A percentile compares a stretch with the other conserved stretches of the same genome.
These are phyloP conservation scores for Cydia pomonella DNA, from an alignment of 1,140 invertebrate genomes.

Conservation along the genomic window DNA sequence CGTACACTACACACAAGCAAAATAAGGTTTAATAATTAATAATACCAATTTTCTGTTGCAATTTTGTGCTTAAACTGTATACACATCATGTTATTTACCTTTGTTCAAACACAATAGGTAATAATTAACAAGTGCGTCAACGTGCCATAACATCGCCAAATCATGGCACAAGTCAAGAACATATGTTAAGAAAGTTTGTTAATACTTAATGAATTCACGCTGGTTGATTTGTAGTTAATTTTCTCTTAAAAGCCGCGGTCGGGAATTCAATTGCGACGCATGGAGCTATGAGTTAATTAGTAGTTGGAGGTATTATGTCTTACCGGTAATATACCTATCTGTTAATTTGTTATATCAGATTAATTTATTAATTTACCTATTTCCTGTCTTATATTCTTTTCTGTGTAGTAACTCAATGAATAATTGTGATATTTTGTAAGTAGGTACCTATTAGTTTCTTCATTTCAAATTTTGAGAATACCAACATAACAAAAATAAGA, in stretches of 20 bases:
- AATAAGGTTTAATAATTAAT: no score
- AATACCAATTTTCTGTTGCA: no score
- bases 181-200: slow-evolving; percentile 76
- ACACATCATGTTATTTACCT: background rate
- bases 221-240: slow-evolving; percentile 77
- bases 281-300: slow-evolving; percentile 36
- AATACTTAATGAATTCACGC: slow-evolving; percentile 73
- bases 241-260: slow-evolving; percentile 56
- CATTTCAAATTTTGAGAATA: no score
- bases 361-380: no score
- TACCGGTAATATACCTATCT: background rate
- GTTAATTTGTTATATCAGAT: background rate
- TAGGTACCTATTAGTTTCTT: no score
- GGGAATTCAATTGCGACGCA: slow-evolving; percentile 64
- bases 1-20: no score
- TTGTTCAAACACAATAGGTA: background rate
- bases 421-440: no score
- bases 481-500: no score
- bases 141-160: slow-evolving; percentile 47
- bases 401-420: no score
- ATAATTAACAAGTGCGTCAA: slow-evolving; percentile 53
- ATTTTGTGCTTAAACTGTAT: no score
- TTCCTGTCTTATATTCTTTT: no score
- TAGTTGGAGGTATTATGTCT: background rate
- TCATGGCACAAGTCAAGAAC: slow-evolving; percentile 69